Percentiles rank a stretch among this genome's conserved stretches.
Evolutionary conservation across 2,888 invertebrate genomes (phyloP).

Genomic region (Emmelina monodactyla): DNA sequence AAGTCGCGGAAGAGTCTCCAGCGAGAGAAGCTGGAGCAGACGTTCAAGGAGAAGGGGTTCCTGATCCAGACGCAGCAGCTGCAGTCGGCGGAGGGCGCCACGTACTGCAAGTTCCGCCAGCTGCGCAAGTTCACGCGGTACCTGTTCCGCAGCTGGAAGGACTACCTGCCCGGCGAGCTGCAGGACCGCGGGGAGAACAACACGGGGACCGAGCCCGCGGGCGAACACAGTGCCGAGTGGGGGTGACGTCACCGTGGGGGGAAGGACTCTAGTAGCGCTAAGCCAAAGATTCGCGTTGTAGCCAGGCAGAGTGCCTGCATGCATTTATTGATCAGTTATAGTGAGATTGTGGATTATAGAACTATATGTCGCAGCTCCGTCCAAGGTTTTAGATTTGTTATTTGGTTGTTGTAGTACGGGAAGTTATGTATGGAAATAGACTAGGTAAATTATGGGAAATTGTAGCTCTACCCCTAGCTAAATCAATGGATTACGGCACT

Average conservation of each 20-base stretch:
- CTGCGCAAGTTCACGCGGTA: conserved; percentile 90
- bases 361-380: not conserved
- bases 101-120: conserved; percentile 92
- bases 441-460: too few species aligned
- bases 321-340: not conserved
- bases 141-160: conserved; percentile 91
- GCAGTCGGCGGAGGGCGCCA: conserved; percentile 91
- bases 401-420: too few species aligned
- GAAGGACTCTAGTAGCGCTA: not conserved
- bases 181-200: too few species aligned
- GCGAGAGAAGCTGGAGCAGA: conserved; percentile 87
- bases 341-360: not conserved
- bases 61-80: conserved; percentile 92
- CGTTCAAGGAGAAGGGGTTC: conserved; percentile 92
- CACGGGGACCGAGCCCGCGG: not conserved
- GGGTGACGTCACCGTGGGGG: not conserved
- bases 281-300: not conserved
- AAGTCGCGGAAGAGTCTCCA: conserved; percentile 85
- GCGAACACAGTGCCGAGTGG: not conserved
- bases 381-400: not conserved
- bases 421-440: too few species aligned
- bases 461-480: too few species aligned
- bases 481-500: too few species aligned
- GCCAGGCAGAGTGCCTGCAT: not conserved
- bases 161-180: conserved; percentile 84